A percentile compares a stretch with the other conserved stretches of the same genome.
These are phyloP conservation scores for Ptilodon capucinus DNA, from an alignment of 2,888 invertebrate species.

Conservation along the genomic window DNA sequence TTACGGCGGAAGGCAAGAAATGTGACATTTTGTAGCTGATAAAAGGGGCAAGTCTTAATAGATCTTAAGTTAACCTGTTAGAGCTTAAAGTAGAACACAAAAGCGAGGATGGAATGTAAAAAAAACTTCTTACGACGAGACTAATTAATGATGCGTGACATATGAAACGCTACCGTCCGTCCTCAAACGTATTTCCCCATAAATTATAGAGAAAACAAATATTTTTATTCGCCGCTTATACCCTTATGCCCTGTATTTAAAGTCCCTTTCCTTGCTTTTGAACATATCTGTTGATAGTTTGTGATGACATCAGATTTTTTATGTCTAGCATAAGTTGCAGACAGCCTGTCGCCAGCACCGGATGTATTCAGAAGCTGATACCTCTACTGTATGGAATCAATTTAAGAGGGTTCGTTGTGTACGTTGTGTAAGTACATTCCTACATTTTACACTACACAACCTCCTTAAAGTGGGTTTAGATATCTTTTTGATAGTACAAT, in stretches of 20 bases:
- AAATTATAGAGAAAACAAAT: constrained; percentile 46
- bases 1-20: no score
- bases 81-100: background rate
- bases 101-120: constrained; percentile 2
- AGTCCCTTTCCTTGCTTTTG: constrained; percentile 16
- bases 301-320: constrained; percentile 44
- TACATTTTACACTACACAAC: no score
- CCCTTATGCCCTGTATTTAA: constrained; percentile 16
- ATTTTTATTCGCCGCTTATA: constrained; percentile 12
- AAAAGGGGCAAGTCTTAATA: background rate
- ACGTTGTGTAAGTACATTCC: no score
- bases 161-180: constrained; percentile 61
- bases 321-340: constrained; percentile 37
- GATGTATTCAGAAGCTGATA: constrained; percentile 37
- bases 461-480: no score
- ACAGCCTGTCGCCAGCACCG: constrained; percentile 66
- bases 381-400: constrained; percentile 2
- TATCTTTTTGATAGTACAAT: no score
- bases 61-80: background rate
- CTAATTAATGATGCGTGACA: constrained; percentile 67
- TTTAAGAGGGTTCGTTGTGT: background rate
- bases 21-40: no score
- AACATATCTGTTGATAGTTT: constrained; percentile 12
- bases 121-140: constrained; percentile 33
- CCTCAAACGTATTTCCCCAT: constrained; percentile 48